Base-by-base conservation (phyloP, 2,113 vertebrate species). In the Cyprinodon variegatus region DNA sequence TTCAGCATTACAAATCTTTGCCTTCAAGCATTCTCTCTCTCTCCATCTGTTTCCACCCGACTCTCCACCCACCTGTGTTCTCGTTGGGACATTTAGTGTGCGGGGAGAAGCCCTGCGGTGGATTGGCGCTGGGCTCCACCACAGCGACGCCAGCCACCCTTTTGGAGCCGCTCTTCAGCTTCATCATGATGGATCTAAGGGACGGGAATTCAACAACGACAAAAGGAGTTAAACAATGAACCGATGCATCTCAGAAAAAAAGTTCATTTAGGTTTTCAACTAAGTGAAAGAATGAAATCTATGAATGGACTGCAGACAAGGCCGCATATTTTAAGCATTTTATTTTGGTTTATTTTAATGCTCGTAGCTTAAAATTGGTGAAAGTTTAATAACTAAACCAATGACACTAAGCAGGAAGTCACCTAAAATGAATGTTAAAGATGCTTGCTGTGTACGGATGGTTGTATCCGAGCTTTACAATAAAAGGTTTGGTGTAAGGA, bases 11-110 rank as follows among this genome's bases (percentile, higher is more conserved):
- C 29, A 41, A 41, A 9, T 41, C 2, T 20, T n/a, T 57, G 50
- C 50, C 50, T 17, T 41, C 4, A 4, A 41, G 22, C 29, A 78
- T 76, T 61, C 62, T 15, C 63, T 69, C 65, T 69, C 29, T 1
- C 36, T 80, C 37, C 17, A 0, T 39, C 40, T 41, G 7, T 4
- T 48, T 3, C 43, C 11, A 67, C 82, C 74, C 40, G 87, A 11
- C 12, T 17, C 20, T 20, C 29, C 63, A 70, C 84, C 59, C 74
- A 95, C 95, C 94, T 80, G 93, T 85, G 85, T 93, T 95, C 76
- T 99, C 96, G 0, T 96, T 99, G 88, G 98, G 98, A 70, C 98
- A 99, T 3, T 91, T 81, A 36, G 94, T 84, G 46, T 96, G 96
- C 0, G 96, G 95, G 11, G 98, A 99, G 85, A 96, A 96, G 0